Conservation (phyloP, 2,797 vertebrate genomes). For the Danio tinwini region DNA sequence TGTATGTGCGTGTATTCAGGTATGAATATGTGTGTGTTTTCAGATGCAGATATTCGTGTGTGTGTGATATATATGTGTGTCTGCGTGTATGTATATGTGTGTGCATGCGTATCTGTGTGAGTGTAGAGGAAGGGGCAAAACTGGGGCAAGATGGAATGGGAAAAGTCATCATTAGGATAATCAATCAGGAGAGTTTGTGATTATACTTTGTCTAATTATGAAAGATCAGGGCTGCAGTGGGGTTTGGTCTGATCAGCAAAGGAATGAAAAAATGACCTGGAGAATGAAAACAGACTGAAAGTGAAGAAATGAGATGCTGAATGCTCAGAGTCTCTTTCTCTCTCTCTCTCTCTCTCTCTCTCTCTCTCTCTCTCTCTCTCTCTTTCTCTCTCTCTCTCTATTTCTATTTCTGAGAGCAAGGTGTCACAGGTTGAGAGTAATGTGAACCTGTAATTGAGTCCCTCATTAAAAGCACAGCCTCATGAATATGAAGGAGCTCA, state of each 20-base stretch:
- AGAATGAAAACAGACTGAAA: slow-evolving; percentile 25
- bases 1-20: too few species aligned
- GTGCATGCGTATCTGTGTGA: too few species aligned
- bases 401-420: slow-evolving; percentile 1
- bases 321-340: not conserved
- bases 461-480: slow-evolving; percentile 35
- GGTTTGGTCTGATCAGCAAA: slow-evolving; percentile 23
- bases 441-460: slow-evolving; percentile 33
- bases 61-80: too few species aligned
- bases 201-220: slow-evolving; percentile 47
- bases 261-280: slow-evolving; percentile 12
- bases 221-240: slow-evolving; percentile 10
- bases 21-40: too few species aligned
- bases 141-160: slow-evolving; percentile 44
- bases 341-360: not conserved
- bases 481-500: slow-evolving; percentile 32
- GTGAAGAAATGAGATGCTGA: slow-evolving; percentile 18
- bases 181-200: slow-evolving; percentile 44
- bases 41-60: too few species aligned
- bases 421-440: slow-evolving; percentile 18
- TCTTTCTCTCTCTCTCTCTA: not conserved
- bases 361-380: not conserved
- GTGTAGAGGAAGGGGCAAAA: slow-evolving; percentile 18
- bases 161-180: slow-evolving; percentile 55
- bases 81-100: too few species aligned